phyloP scores from a whole-genome alignment of 2,113 vertebrate species.

The Anas platyrhynchos region DNA sequence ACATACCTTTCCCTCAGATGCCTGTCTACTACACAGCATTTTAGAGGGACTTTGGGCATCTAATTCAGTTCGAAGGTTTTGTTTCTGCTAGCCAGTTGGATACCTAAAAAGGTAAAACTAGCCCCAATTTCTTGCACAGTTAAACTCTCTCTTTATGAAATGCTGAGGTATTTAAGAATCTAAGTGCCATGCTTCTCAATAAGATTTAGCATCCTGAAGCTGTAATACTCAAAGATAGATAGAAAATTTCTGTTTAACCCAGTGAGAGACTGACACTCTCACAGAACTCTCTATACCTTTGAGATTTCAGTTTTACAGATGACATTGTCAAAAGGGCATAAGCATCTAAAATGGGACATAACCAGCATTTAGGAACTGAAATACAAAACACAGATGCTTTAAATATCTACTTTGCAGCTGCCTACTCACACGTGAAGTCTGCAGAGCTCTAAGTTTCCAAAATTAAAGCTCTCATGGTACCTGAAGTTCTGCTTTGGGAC shows the following conservation, averaged over 20 bases:
- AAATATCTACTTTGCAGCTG: slow-evolving; percentile 48
- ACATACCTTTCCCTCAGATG: background rate
- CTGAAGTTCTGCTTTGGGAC: slow-evolving; percentile 39
- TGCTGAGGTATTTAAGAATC: background rate
- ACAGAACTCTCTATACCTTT: background rate
- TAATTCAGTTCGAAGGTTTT: background rate
- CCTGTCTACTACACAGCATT: background rate
- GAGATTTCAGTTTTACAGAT: slow-evolving; percentile 38
- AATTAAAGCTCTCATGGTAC: slow-evolving; percentile 55
- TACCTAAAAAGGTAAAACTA: background rate
- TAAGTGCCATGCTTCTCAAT: background rate
- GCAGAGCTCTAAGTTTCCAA: slow-evolving; percentile 34
- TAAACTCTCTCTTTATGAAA: slow-evolving; percentile 5
- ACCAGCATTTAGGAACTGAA: slow-evolving; percentile 25
- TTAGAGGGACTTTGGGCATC: background rate
- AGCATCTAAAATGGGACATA: slow-evolving; percentile 44
- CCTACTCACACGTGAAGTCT: background rate
- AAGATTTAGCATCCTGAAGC: background rate
- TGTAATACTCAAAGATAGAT: background rate
- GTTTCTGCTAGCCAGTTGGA: background rate
- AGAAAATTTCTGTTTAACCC: background rate
- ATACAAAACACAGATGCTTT: slow-evolving; percentile 13
- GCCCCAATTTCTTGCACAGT: background rate
- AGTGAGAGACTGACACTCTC: background rate
- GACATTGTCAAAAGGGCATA: slow-evolving; percentile 60